Evolutionary conservation across 2,797 vertebrate genomes (phyloP).

Genomic region (Neosilurus mollespiculum): DNA sequence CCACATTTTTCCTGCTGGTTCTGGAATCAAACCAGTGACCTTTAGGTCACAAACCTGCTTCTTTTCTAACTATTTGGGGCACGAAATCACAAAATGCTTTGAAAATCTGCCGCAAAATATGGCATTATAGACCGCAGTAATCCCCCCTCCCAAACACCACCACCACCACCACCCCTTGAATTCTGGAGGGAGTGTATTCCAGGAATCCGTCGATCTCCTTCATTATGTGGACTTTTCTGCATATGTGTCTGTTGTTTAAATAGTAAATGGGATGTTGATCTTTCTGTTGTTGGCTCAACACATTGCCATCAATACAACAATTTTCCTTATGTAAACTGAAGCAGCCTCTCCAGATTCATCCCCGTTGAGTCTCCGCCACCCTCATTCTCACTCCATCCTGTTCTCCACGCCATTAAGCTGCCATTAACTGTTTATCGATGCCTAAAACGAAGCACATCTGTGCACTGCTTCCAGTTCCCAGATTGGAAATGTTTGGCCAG

Average conservation of each 20-base stretch:
- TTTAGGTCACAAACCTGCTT: no score
- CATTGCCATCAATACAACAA: slow-evolving; percentile 65
- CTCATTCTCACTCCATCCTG: not conserved
- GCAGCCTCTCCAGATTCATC: slow-evolving; percentile 62
- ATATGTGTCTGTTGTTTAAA: slow-evolving; percentile 34
- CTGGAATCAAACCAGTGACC: no score
- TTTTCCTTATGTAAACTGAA: slow-evolving; percentile 74
- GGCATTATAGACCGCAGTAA: no score
- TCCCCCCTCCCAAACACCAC: no score
- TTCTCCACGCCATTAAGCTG: not conserved
- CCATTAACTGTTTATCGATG: not conserved
- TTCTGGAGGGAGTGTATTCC: not conserved
- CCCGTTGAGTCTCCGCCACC: slow-evolving; percentile 2
- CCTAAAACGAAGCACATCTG: not conserved
- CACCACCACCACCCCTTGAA: no score
- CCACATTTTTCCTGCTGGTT: no score
- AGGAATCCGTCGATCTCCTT: slow-evolving; percentile 38
- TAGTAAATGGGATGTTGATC: slow-evolving; percentile 67
- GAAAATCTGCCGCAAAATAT: no score
- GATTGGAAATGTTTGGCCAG: slow-evolving; percentile 4
- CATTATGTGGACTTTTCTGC: slow-evolving; percentile 33
- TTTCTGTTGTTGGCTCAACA: slow-evolving; percentile 67
- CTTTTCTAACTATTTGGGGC: no score
- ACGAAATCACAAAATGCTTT: no score
- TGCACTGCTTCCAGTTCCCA: not conserved